Conservation (phyloP, 2,113 vertebrate genomes). For the Cyanoramphus novaezelandiae region DNA sequence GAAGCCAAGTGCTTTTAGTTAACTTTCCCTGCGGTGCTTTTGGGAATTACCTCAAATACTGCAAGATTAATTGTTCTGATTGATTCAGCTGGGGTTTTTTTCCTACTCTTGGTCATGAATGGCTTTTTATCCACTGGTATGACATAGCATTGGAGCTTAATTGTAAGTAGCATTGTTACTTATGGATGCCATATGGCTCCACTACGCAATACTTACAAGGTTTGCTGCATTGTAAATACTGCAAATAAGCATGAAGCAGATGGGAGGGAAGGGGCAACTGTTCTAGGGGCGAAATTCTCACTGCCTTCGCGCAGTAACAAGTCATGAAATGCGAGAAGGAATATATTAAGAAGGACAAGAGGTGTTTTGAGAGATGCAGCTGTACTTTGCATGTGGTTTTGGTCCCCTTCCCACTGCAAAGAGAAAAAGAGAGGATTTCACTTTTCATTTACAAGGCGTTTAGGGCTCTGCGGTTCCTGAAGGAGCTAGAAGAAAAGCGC, state of each 20-base stretch:
- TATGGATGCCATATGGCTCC: conserved; percentile 14
- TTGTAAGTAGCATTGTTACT: neutral
- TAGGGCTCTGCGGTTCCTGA: neutral
- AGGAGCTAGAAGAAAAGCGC: neutral
- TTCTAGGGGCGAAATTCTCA: neutral
- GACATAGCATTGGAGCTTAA: neutral
- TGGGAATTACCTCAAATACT: neutral
- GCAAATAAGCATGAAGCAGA: neutral
- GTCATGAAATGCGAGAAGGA: neutral
- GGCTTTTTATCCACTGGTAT: neutral
- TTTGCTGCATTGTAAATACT: neutral
- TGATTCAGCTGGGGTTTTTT: neutral
- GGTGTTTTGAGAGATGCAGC: neutral
- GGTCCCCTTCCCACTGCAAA: neutral
- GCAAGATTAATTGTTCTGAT: neutral
- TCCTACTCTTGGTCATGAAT: neutral
- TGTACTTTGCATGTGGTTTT: neutral
- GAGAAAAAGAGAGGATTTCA: neutral
- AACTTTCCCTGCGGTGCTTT: neutral
- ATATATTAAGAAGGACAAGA: neutral
- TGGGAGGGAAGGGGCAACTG: conserved; percentile 17
- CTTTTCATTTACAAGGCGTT: neutral
- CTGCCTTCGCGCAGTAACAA: neutral
- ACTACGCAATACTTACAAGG: rapidly evolving
- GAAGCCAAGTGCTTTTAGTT: neutral